A percentile compares a stretch with the other conserved stretches of the same genome.
Conservation (phyloP, 2,113 vertebrate species). For the Sinocyclocheilus anophthalmus region DNA sequence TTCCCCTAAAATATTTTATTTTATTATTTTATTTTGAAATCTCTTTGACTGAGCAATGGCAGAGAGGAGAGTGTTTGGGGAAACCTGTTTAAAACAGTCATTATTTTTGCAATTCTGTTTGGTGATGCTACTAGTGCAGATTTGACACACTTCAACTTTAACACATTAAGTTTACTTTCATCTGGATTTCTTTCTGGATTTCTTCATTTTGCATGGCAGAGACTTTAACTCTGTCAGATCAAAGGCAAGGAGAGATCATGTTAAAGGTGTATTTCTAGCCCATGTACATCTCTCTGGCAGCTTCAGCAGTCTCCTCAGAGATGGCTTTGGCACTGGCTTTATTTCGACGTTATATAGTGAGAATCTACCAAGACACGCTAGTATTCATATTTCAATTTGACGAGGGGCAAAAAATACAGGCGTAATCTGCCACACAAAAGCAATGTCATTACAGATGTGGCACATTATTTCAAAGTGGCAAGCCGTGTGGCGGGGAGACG, state of each 20-base stretch:
- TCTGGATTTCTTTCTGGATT: conserved; percentile 33
- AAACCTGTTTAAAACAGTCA: too few relatives aligned
- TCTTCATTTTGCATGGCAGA: conserved; percentile 30
- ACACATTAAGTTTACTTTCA: conserved; percentile 1
- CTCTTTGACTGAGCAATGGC: too few relatives aligned
- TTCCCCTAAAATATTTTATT: background rate
- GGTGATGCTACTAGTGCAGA: conserved; percentile 5
- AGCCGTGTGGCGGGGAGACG: too few relatives aligned
- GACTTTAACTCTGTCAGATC: conserved; percentile 34
- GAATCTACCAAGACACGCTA: too few relatives aligned
- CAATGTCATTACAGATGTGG: too few relatives aligned
- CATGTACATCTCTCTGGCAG: conserved; percentile 27
- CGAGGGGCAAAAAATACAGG: too few relatives aligned
- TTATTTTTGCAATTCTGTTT: background rate
- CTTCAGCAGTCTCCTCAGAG: conserved; percentile 8
- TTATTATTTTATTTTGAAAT: too few relatives aligned
- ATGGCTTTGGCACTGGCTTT: conserved; percentile 20
- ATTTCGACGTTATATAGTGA: too few relatives aligned
- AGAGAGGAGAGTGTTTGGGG: too few relatives aligned
- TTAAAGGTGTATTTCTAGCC: conserved; percentile 44
- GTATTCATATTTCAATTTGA: too few relatives aligned
- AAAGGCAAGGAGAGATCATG: conserved; percentile 37
- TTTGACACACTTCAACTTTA: background rate
- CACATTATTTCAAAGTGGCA: too few relatives aligned
- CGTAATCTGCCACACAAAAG: too few relatives aligned